These are phyloP conservation scores for Notarius quadriscutis DNA, from an alignment of 2,113 vertebrate species.

Conservation along the genomic window DNA sequence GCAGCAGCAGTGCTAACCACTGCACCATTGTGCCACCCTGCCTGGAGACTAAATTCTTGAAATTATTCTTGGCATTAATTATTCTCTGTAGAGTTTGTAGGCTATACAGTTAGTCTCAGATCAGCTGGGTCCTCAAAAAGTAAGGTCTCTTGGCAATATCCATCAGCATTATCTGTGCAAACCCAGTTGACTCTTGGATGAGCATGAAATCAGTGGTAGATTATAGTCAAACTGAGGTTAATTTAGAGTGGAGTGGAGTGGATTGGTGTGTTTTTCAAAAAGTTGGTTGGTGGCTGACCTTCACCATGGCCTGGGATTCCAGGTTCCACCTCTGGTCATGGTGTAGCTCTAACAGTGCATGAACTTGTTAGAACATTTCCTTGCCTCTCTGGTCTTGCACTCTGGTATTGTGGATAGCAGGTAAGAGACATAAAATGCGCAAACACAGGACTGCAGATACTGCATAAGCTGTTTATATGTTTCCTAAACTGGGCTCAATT, in stretches of 20 bases:
- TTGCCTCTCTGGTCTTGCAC: too few species aligned
- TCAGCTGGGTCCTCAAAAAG: neutral
- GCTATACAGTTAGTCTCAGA: neutral
- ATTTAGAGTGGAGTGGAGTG: neutral
- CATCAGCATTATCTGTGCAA: neutral
- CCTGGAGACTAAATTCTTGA: neutral
- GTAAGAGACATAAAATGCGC: neutral
- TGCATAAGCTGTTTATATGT: neutral
- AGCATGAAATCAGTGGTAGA: neutral
- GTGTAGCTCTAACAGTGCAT: neutral
- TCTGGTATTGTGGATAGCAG: neutral
- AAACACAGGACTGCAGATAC: neutral
- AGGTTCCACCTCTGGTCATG: neutral
- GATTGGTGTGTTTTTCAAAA: neutral
- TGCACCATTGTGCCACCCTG: too few species aligned
- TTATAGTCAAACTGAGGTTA: neutral
- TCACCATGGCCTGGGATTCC: neutral
- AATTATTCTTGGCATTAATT: neutral
- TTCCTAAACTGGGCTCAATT: neutral
- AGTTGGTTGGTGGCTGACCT: neutral
- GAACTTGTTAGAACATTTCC: too few species aligned
- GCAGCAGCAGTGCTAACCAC: too few species aligned
- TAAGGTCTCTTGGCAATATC: neutral
- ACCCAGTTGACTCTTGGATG: neutral
- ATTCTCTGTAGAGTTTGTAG: too few species aligned